A percentile compares a stretch with the other conserved stretches of the same genome.
Conservation (phyloP, 2,113 vertebrate species). For the Muscicapa adusta region DNA sequence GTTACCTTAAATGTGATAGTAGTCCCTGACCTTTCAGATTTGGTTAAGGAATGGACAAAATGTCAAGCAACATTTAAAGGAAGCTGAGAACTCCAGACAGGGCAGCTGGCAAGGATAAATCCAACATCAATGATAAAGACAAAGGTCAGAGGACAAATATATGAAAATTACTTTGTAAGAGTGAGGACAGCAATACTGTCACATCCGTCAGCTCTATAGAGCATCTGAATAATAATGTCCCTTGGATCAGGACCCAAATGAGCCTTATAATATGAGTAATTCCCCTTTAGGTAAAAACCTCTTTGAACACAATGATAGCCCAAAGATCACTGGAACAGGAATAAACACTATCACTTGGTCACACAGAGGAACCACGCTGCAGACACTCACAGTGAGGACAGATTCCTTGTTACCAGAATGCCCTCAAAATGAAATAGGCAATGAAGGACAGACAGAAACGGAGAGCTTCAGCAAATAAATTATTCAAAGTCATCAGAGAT, state of each 20-base stretch:
- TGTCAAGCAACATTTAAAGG: not conserved
- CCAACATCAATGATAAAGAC: not conserved
- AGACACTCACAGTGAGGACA: not conserved
- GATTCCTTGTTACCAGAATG: not conserved
- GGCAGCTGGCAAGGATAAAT: not conserved
- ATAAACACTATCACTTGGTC: not conserved
- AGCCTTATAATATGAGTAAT: not conserved
- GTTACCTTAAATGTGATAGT: not conserved
- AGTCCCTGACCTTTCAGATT: not conserved
- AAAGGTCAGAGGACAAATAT: not conserved
- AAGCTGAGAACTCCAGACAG: not conserved
- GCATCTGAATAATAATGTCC: not conserved
- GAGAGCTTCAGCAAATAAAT: not conserved
- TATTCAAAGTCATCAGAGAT: not conserved
- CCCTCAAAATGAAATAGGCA: rapidly evolving
- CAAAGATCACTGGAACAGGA: not conserved
- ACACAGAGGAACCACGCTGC: not conserved
- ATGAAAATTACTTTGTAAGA: not conserved
- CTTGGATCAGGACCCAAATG: not conserved
- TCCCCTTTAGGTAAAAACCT: not conserved
- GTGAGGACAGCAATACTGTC: not conserved
- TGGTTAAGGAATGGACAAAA: not conserved
- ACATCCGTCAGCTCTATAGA: not conserved
- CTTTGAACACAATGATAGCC: not conserved
- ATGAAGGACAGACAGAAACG: not conserved